A percentile compares a stretch with the other conserved stretches of the same genome.
Conservation (phyloP, 2,888 invertebrate species). For the Drosophila macrospina region DNA sequence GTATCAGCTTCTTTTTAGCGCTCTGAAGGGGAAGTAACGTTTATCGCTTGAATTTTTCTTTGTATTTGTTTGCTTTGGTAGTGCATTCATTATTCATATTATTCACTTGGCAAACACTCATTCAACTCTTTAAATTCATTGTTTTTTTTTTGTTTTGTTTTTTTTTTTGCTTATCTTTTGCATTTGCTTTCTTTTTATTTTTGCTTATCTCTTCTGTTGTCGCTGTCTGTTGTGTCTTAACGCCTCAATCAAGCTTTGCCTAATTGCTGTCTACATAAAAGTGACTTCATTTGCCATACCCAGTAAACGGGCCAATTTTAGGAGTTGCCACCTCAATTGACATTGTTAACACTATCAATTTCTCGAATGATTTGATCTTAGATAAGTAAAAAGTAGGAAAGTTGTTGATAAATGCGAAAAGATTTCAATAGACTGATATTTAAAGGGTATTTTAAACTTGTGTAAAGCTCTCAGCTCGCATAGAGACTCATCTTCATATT, state of each 20-base stretch:
- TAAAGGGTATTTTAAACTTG: no score
- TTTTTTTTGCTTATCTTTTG: conserved; percentile 35
- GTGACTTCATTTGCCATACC: conserved; percentile 23
- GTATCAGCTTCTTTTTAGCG: conserved; percentile 15
- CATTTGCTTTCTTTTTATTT: conserved; percentile 31
- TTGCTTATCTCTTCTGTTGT: conserved; percentile 29
- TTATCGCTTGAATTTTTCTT: conserved; percentile 8
- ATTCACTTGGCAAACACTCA: conserved; percentile 32
- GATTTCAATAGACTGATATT: no score
- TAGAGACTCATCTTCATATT: background rate
- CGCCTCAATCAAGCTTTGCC: conserved; percentile 42
- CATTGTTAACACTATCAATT: no score
- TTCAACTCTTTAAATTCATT: conserved; percentile 16
- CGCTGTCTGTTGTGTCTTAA: conserved; percentile 18
- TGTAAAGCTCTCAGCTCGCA: no score
- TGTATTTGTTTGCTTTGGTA: background rate
- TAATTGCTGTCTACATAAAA: conserved; percentile 24
- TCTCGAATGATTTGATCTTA: background rate
- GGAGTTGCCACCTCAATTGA: background rate
- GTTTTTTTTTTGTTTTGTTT: background rate
- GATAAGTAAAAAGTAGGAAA: no score
- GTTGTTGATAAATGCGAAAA: no score
- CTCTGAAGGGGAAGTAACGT: background rate
- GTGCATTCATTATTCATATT: conserved; percentile 13
- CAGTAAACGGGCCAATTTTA: conserved; percentile 15